Evolutionary conservation across 2,113 vertebrate genomes (phyloP).

Genomic region (Varanus komodoensis): DNA sequence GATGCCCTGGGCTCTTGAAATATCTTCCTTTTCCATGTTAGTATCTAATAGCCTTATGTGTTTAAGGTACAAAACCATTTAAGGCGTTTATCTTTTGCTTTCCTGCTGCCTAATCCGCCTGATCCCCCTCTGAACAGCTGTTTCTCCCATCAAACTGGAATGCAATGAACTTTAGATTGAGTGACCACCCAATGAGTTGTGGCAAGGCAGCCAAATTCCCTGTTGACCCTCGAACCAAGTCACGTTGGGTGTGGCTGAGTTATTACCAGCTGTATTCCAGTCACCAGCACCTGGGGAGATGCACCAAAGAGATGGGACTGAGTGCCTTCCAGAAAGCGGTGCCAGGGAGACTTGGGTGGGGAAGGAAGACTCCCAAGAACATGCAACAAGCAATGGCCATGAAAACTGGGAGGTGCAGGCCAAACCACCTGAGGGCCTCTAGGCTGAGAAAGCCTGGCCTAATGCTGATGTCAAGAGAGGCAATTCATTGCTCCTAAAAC

Average conservation of each 20-base stretch:
- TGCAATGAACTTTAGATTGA: constrained; percentile 21
- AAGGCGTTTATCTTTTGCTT: constrained; percentile 42
- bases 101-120: constrained; percentile 38
- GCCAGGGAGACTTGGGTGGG: not conserved
- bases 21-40: constrained; percentile 7
- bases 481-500: not conserved
- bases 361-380: not conserved
- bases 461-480: constrained; percentile 7
- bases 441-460: too few species aligned
- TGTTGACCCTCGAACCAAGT: not conserved
- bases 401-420: too few species aligned
- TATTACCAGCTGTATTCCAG: not conserved
- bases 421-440: too few species aligned
- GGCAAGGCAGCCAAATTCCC: constrained; percentile 15
- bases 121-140: constrained; percentile 30
- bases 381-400: not conserved
- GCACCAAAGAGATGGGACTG: not conserved
- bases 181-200: constrained; percentile 29
- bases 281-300: not conserved
- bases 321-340: not conserved
- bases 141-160: constrained; percentile 13
- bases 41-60: constrained; percentile 37
- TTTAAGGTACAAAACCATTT: constrained; percentile 47
- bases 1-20: not conserved
- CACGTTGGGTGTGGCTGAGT: not conserved